Evolutionary conservation across 2,113 vertebrate species (phyloP), one percentile per base, ranked within the genome.

Genomic region (Parus major): DNA sequence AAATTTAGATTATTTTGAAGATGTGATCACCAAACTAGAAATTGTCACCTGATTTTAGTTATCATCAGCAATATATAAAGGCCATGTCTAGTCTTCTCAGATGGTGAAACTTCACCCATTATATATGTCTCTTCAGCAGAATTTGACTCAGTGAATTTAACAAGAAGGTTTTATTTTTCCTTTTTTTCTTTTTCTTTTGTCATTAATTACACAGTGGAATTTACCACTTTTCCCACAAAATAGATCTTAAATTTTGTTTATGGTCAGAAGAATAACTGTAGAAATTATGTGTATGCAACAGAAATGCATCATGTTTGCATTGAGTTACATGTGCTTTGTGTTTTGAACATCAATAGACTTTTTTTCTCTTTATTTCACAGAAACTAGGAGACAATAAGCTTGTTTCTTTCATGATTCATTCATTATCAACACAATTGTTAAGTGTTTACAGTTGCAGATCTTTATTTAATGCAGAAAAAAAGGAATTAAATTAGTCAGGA

Each of bases 1-100:
- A 97, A 95, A 92, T 36, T 36, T 15, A 73, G 36, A 85, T 92
- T 96, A 69, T 86, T 93, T 95, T 76, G 73, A 80, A 60, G 24
- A 87, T 16, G 5, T 49, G 27, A 21, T 29, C 19, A 28, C 11
- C 15, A 39, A 94, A 95, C 81, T 81, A 82, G 19, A 70, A 68
- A 27, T 44, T 7, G 3, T n/a, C 15, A 50, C 23, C 11, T 77
- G 22, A 10, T 46, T 88, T 88, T 70, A 15, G 9, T 59, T 77
- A 27, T 50, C 10, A 14, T 17, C 25, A 70, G 36, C 25, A 85
- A 21, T 29, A 17, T 50, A 10, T 46, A 16, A 56, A 82, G 25
- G 5, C 14, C 21, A 42, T 29, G 12, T 57, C 75, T 44, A 35
- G 0, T 35, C 42, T 65, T 81, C 61, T 81, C 14, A 66, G 15